phyloP scores from a whole-genome alignment of 2,797 vertebrate species.

The Sternotherus odoratus region DNA sequence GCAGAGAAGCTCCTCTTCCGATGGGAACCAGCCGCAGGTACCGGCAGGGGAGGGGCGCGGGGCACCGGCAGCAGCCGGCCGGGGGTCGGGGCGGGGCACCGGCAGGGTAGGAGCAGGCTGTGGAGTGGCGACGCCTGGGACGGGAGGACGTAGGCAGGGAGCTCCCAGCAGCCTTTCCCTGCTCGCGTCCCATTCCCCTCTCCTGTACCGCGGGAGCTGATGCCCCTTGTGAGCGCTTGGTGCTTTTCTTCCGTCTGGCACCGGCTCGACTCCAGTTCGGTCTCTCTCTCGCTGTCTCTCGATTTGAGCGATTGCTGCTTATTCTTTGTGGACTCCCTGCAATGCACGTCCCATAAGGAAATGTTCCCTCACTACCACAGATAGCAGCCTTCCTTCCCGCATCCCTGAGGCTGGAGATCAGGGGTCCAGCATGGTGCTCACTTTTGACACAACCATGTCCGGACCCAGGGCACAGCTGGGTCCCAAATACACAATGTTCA shows the following conservation, averaged over 20 bases:
- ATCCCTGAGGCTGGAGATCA: neutral
- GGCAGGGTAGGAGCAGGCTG: neutral
- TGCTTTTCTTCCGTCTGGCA: no score
- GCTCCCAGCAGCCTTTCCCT: neutral
- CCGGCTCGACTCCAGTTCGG: no score
- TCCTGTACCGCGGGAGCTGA: neutral
- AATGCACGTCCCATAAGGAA: neutral
- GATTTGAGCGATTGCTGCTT: neutral
- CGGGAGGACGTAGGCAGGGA: no score
- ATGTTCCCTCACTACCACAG: neutral
- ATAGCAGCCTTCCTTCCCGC: neutral
- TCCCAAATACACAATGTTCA: neutral
- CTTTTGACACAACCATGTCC: no score
- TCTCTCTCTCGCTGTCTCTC: no score
- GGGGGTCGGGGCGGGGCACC: no score
- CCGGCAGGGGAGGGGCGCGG: neutral
- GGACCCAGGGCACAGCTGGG: neutral
- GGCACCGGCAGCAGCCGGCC: no score
- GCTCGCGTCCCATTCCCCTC: neutral
- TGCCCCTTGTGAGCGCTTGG: no score
- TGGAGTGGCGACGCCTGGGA: neutral
- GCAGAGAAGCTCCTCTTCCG: slow-evolving; percentile 60
- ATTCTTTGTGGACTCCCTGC: neutral
- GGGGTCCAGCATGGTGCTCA: no score
- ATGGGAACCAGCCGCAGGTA: slow-evolving; percentile 64